Percentiles rank a stretch among this genome's conserved stretches.
Conservation (phyloP, 2,797 vertebrate species). For the Gastrophryne carolinensis region DNA sequence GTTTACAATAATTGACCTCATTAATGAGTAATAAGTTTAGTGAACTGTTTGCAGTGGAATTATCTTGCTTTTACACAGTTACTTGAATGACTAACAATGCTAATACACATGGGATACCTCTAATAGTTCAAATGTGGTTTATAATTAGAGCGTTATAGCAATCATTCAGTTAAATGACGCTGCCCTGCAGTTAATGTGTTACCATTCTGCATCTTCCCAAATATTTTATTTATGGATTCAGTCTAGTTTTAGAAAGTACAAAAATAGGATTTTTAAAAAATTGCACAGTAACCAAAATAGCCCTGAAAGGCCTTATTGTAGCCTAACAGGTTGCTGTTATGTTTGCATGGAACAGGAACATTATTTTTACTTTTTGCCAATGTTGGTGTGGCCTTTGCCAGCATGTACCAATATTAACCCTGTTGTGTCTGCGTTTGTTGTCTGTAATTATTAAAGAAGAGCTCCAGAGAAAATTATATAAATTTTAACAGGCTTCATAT, state of each 20-base stretch:
- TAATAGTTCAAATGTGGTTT: conserved; percentile 46
- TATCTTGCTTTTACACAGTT: conserved; percentile 28
- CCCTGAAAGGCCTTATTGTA: conserved; percentile 12
- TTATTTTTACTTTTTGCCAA: no score
- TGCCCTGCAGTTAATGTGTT: conserved; percentile 17
- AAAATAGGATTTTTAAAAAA: conserved; percentile 1
- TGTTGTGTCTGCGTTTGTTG: no score
- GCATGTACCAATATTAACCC: no score
- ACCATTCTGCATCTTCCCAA: not conserved
- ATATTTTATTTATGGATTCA: conserved; percentile 21
- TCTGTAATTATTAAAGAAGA: no score
- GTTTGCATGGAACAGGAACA: no score
- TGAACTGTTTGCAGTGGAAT: conserved; percentile 27
- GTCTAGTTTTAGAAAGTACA: not conserved
- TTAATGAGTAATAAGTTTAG: conserved; percentile 28
- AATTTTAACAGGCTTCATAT: no score
- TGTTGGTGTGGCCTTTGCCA: no score
- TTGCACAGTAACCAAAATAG: conserved; percentile 8
- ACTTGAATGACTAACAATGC: conserved; percentile 31
- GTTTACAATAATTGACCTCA: conserved; percentile 20
- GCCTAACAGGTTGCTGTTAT: not conserved
- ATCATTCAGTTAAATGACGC: conserved; percentile 31
- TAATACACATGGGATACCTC: conserved; percentile 34
- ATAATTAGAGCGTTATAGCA: conserved; percentile 28
- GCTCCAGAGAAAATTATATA: no score